These are phyloP conservation scores for Agrenia bidenticulata DNA, from an alignment of 2,888 invertebrate species.

Conservation along the genomic window DNA sequence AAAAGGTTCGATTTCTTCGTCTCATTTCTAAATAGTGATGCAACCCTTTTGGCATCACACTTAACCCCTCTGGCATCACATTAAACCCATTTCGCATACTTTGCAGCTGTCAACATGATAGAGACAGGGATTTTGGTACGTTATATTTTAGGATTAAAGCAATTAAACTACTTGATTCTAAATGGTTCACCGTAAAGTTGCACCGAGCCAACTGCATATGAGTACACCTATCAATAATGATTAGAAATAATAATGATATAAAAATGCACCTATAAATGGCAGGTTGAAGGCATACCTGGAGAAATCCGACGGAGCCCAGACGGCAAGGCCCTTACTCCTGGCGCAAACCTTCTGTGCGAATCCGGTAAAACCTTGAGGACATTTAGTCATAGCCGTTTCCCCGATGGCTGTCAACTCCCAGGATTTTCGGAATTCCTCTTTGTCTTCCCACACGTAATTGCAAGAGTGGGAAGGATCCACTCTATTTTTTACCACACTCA, in stretches of 20 bases:
- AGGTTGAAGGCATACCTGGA: neutral
- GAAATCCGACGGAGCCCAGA: constrained; percentile 8
- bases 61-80: neutral
- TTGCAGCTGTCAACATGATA: neutral
- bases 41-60: neutral
- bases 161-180: too few species aligned
- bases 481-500: too few species aligned
- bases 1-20: neutral
- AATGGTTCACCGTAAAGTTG: neutral
- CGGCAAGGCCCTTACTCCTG: neutral
- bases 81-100: constrained; percentile 9
- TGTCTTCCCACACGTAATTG: neutral
- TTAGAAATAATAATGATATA: too few species aligned
- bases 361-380: neutral
- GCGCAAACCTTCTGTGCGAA: neutral
- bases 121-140: too few species aligned
- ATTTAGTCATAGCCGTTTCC: neutral
- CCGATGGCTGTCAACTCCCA: neutral
- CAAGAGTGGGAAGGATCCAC: neutral
- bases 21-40: neutral
- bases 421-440: neutral
- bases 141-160: too few species aligned
- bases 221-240: too few species aligned
- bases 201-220: neutral
- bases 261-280: too few species aligned